Base-by-base conservation (phyloP, 2,888 invertebrate species). In the Venustoraphidia nigricollis region DNA sequence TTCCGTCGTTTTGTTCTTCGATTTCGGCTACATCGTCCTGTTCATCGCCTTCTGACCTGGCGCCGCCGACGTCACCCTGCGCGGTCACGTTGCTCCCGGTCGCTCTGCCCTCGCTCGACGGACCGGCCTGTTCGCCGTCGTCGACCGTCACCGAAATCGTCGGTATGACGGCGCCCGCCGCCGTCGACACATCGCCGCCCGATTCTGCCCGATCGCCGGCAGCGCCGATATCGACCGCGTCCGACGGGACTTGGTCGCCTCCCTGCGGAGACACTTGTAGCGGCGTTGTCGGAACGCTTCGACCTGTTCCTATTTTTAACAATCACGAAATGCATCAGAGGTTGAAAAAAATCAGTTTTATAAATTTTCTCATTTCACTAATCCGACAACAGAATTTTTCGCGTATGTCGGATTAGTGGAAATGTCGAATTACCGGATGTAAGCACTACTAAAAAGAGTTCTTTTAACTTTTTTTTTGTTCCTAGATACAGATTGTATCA, bases 221-320 rank as follows among this genome's bases (percentile, higher is more conserved):
- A 10, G 61, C 62, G 27, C 5, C 37, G 46, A 41, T 47, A 35
- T 50, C 48, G 17, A 49, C 39, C 13, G 43, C 49, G 37, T 48
- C 41, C 48, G 44, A 46, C 11, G 36, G 46, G 10, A 42, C 41
- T 34, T 50, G 47, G 41, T 49, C 56, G 59, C 63, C 68, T 27
- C 27, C 27, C 63, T 68, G 76, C 48, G 77, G 82, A 44, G 76
- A 82, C 50, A 75, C 74, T 65, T 74, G 80, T 52, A 77, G 64
- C 2, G 80, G 79, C 1, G 80, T 82, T 36, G 76, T 78, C 2
- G 82, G 81, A 17, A 81, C 79, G 58, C 78, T 80, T 44, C 81
- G 67, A 6, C 79, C 81, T 36, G 79, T 75, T 42, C 77, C 75
- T 58, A 62, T 49, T 3, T 3, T 17, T 4, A 17, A 17, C 4